Percentiles rank a stretch among this genome's conserved stretches.
These are phyloP conservation scores for Erinaceus europaeus DNA, from an alignment of 2,113 vertebrate species.

Conservation along the genomic window DNA sequence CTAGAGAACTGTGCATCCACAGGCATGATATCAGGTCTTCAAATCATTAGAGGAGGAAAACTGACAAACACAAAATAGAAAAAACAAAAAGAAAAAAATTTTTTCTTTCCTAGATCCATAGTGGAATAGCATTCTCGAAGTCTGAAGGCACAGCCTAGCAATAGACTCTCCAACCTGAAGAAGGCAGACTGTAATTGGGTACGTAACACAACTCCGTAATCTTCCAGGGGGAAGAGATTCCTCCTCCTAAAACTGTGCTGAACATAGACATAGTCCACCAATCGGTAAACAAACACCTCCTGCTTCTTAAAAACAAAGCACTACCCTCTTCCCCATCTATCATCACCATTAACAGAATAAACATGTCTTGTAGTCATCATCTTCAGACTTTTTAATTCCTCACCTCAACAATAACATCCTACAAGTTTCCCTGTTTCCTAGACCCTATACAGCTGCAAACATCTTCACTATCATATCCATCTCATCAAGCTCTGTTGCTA, in stretches of 20 bases:
- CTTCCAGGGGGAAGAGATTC: neutral
- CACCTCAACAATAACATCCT: neutral
- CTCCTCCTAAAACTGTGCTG: neutral
- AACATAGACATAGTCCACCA: neutral
- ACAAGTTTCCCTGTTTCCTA: constrained; percentile 23
- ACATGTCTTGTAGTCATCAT: neutral
- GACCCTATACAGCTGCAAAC: neutral
- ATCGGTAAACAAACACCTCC: neutral
- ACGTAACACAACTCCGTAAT: neutral
- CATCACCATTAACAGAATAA: neutral
- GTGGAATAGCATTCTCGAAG: constrained; percentile 36
- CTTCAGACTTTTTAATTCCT: neutral
- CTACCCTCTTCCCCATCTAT: neutral
- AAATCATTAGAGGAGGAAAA: constrained; percentile 61
- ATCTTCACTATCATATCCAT: neutral
- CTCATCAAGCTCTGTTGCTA: neutral
- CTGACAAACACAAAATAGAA: neutral
- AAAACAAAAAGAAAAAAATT: neutral
- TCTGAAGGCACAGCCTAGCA: neutral
- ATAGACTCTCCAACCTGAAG: constrained; percentile 1
- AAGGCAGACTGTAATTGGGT: neutral
- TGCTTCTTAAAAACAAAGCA: constrained; percentile 41
- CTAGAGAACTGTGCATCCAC: constrained; percentile 62
- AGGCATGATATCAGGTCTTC: constrained; percentile 58
- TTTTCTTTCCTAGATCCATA: constrained; percentile 52